Base-by-base conservation (phyloP, 2,888 invertebrate genomes). In the Tridacna crocea region DNA sequence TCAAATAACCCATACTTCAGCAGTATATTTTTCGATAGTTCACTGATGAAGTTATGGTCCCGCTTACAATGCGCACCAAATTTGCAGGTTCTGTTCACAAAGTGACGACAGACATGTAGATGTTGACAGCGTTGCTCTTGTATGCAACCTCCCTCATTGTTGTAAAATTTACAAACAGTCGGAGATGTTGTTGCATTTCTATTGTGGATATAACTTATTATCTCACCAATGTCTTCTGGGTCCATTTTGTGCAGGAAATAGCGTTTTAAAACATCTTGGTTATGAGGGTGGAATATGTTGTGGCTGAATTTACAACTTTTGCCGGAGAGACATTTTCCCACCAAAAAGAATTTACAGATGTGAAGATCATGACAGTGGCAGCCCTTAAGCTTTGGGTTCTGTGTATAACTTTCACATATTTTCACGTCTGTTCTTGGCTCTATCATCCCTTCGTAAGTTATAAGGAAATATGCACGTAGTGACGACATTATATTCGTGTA, bases 101-200 rank as follows among this genome's bases (percentile, higher is more conserved):
- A 78, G 63, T 82, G 74, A 47, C 22, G 47, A 51, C 81, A 82
- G 13, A 82, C 27, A 55, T 82, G 75, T 36, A 82, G 63, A 24
- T 77, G 75, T 24, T 27, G 77, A 61, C 81, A 82, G 13, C 63
- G 55, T 3, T 15, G 19, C 12, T 70, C 22, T 36, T 36, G 22
- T n/a, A 27, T 27, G 27, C 81, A 77, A 15, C 63, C 65, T 0
- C 77, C 81, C 48, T 77, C 65, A 46, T 82, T 77, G 65, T 82
- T 82, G 55, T 82, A 82, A 26, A 82, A 82, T 51, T n/a, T n/a
- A n/a, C n/a, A n/a, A n/a, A n/a, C n/a, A n/a, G n/a, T n/a, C n/a
- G n/a, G n/a, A n/a, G n/a, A 51, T 10, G 81, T 82, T 12, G 77
- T 70, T 11, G 48, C 22, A 63, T 82, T 82, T 68, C 81, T 47